Evolutionary conservation across 2,888 invertebrate species (phyloP), one percentile per base, ranked within the genome.

Genomic region (Clusia tigrina): DNA sequence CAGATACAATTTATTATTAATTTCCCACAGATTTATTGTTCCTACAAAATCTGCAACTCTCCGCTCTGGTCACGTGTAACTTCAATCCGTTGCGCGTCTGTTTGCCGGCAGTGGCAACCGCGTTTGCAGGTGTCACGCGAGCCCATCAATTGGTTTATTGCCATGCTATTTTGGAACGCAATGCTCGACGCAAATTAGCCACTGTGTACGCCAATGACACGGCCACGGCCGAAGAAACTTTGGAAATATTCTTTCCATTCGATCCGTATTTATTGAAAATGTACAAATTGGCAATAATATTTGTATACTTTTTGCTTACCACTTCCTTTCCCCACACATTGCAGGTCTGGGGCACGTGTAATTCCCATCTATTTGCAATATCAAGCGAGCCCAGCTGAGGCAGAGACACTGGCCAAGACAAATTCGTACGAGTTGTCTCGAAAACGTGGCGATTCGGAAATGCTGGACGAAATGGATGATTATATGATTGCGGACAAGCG

Each of bases 111-210:
- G 90, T 95, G 17, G 90, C 90, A 0, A 89, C 91, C 66, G 90
- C 91, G 20, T 95, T 96, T 83, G 91, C 94, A 0, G 89, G 91
- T 0, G 89, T 94, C 1, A 91, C 94, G 0, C 87, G 93, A 56
- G 87, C 90, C 10, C 93, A 95, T 81, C 96, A 97, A 78, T 86
- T 98, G 58, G 95, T 92, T 0, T 97, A 96, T 84, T 97, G 97
- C 83, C 93, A 95, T 80, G 89, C 94, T 0, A 89, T 96, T 54
- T 89, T 97, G 42, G 95, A 97, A 81, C 89, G 91, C 72, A 97
- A 97, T 84, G 83, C 88, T 0, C 85, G 93, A 54, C 87, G 85
- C 54, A 84, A 84, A 60, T 77, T 90, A 61, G 89, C 89, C 1
- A 85, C 87, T 0, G 83, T 88, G 1, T 86, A 88, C 70, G 84